phyloP scores from a whole-genome alignment of 2,113 vertebrate species.

The Arenaria interpres region DNA sequence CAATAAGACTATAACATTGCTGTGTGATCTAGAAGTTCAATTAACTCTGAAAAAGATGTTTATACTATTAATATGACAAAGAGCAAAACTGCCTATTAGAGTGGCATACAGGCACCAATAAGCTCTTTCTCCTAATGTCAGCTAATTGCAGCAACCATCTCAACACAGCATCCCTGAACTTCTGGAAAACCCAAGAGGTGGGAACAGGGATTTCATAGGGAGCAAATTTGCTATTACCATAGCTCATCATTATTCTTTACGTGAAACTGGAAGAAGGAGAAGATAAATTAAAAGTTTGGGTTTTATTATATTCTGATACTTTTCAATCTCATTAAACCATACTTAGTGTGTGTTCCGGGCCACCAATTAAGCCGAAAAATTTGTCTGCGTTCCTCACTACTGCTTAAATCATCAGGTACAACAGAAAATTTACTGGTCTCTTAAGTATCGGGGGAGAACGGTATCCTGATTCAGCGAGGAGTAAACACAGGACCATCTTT shows the following conservation, averaged over 20 bases:
- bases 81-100: background rate
- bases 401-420: background rate
- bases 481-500: background rate
- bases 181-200: background rate
- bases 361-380: background rate
- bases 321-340: background rate
- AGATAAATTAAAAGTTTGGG: background rate
- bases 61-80: background rate
- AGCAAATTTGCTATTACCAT: background rate
- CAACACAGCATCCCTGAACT: background rate
- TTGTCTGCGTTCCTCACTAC: background rate
- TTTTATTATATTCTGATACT: background rate
- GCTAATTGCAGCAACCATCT: background rate
- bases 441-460: background rate
- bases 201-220: background rate
- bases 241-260: background rate
- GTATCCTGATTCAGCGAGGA: background rate
- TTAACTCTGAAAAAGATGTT: background rate
- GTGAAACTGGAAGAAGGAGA: background rate
- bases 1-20: background rate
- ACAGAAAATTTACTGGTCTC: background rate
- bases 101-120: background rate
- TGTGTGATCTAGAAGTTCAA: background rate
- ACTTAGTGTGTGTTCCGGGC: background rate
- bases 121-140: background rate